Evolutionary conservation across 2,888 invertebrate species (phyloP).

Genomic region (Drosophila borealis): DNA sequence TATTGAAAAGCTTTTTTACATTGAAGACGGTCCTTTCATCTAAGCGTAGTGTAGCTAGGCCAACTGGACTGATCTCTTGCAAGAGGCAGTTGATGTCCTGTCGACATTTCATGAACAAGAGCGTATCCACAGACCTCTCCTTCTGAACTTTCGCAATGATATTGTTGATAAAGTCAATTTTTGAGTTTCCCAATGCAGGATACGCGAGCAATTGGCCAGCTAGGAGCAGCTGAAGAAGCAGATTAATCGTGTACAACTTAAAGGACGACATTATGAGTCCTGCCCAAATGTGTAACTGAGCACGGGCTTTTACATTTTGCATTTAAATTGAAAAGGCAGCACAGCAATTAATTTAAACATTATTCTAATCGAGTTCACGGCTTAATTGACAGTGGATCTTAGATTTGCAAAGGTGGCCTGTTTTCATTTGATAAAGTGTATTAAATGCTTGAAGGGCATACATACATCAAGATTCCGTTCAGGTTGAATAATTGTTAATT

Average conservation of each 20-base stretch:
- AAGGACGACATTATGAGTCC: conserved; percentile 16
- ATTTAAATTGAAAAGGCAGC: neutral
- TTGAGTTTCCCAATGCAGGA: neutral
- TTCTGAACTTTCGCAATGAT: conserved; percentile 13
- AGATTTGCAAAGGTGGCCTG: neutral
- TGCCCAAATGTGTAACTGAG: neutral
- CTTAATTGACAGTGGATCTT: neutral
- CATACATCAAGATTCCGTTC: neutral
- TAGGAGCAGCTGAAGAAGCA: neutral
- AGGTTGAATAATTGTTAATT: too few relatives aligned
- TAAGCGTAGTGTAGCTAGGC: conserved; percentile 15
- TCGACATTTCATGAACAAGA: conserved; percentile 19
- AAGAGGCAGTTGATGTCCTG: neutral
- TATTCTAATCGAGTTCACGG: neutral
- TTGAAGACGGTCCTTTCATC: neutral
- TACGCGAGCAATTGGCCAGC: neutral
- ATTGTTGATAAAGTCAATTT: neutral
- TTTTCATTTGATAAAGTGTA: neutral
- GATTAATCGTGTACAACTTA: neutral
- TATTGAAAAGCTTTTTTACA: conserved; percentile 13
- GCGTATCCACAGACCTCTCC: neutral
- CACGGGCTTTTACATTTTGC: neutral
- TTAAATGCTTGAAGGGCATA: neutral
- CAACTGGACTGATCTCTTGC: neutral
- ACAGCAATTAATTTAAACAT: neutral